These are phyloP conservation scores for Salvelinus alpinus DNA, from an alignment of 2,113 vertebrate species.

Conservation along the genomic window DNA sequence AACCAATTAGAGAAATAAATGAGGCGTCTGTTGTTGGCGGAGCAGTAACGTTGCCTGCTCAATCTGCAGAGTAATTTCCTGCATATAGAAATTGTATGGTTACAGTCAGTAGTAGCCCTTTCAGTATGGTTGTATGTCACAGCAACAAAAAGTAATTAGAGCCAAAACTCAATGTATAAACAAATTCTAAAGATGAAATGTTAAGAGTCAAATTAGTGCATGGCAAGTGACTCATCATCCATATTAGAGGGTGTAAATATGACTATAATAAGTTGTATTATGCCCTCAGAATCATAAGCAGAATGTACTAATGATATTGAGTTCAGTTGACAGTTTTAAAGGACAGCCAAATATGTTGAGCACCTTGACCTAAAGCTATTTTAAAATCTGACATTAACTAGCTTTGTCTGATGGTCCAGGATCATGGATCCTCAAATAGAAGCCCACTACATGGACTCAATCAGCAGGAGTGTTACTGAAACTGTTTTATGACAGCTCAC, in stretches of 20 bases:
- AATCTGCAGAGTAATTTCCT: constrained; percentile 25
- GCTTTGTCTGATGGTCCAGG: background rate
- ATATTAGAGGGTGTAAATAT: too few species aligned
- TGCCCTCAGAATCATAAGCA: too few species aligned
- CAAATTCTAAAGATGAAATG: too few species aligned
- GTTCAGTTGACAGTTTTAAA: background rate
- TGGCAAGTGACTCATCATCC: too few species aligned
- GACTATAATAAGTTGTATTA: too few species aligned
- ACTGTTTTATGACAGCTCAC: background rate
- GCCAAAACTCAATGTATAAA: too few species aligned
- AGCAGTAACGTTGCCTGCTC: constrained; percentile 24
- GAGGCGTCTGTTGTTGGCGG: constrained; percentile 8
- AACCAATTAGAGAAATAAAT: constrained; percentile 46
- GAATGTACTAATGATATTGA: background rate
- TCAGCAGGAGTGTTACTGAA: background rate
- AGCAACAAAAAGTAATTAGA: too few species aligned
- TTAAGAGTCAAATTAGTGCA: too few species aligned
- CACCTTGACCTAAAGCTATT: background rate
- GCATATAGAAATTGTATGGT: constrained; percentile 6
- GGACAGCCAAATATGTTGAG: background rate
- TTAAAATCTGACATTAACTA: constrained; percentile 14
- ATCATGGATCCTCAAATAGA: background rate
- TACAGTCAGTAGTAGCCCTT: too few species aligned
- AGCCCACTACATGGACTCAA: background rate
- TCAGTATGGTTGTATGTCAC: too few species aligned